Conservation (phyloP, 2,888 invertebrate species). For the Blastobasis adustella region DNA sequence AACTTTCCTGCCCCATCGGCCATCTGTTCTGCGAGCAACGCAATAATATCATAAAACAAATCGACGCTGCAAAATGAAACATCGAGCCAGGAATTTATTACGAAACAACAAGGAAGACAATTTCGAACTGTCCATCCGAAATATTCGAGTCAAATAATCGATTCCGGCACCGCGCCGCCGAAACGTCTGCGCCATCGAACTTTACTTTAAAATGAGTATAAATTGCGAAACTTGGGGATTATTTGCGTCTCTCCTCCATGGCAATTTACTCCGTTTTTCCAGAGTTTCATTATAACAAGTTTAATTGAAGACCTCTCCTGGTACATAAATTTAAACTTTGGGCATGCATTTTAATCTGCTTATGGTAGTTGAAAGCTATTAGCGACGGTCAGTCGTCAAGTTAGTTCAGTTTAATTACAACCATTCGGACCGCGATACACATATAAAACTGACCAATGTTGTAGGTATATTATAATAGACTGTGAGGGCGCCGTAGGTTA, state of each 20-base stretch:
- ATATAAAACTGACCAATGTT: too few species aligned
- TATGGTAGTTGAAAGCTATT: conserved; percentile 46
- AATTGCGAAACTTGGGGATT: conserved; percentile 65
- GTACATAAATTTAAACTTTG: conserved; percentile 68
- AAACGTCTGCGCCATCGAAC: conserved; percentile 49
- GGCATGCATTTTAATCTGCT: conserved; percentile 67
- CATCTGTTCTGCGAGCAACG: neutral
- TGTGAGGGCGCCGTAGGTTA: too few species aligned
- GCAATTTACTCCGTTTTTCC: conserved; percentile 61
- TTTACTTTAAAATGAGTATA: conserved; percentile 58
- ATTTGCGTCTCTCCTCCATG: conserved; percentile 53
- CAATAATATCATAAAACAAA: conserved; percentile 8
- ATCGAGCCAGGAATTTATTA: conserved; percentile 14
- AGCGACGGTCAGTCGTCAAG: conserved; percentile 55
- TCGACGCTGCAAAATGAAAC: conserved; percentile 13
- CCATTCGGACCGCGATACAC: too few species aligned
- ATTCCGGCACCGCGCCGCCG: conserved; percentile 26
- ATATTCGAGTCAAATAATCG: conserved; percentile 40
- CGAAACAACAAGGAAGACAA: conserved; percentile 17
- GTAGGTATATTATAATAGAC: too few species aligned
- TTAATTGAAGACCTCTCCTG: conserved; percentile 69
- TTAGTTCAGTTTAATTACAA: conserved; percentile 33
- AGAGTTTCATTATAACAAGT: conserved; percentile 66
- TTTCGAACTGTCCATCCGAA: conserved; percentile 20
- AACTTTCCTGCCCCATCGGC: neutral